Percentiles rank a stretch among this genome's conserved stretches.
Evolutionary conservation across 1,140 invertebrate genomes (phyloP).

Genomic region (Venustaconcha ellipsiformis): DNA sequence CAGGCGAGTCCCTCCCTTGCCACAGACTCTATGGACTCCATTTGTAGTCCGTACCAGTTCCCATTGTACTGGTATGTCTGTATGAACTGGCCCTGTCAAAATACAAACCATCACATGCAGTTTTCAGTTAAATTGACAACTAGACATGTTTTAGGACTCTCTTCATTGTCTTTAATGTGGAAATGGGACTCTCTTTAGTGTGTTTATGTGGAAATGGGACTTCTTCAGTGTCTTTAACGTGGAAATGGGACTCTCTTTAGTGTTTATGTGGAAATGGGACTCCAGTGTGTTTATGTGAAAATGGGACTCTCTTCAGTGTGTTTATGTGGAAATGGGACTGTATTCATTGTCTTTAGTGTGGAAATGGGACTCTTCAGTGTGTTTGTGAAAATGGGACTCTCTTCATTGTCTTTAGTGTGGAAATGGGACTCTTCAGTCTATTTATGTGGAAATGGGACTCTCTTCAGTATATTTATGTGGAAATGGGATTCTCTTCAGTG

Average conservation of each 20-base stretch:
- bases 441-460: too few species aligned
- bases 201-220: background rate
- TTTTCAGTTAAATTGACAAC: background rate
- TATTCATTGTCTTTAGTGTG: too few species aligned
- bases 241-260: background rate
- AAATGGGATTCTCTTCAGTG: too few species aligned
- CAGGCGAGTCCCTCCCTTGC: conserved; percentile 67
- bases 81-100: conserved; percentile 64
- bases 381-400: too few species aligned
- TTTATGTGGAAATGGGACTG: too few species aligned
- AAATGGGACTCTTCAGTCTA: too few species aligned
- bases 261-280: background rate
- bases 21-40: conserved; percentile 65
- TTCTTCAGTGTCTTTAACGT: background rate
- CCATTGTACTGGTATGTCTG: conserved; percentile 61
- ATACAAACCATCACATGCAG: background rate
- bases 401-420: too few species aligned
- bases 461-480: too few species aligned
- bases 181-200: background rate
- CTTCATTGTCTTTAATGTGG: background rate
- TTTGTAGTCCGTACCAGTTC: conserved; percentile 66
- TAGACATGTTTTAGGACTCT: background rate
- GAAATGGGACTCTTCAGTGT: too few species aligned
- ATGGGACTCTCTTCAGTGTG: too few species aligned
- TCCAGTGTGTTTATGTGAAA: too few species aligned